phyloP scores from a whole-genome alignment of 2,888 invertebrate genomes.

The Nemurella pictetii region DNA sequence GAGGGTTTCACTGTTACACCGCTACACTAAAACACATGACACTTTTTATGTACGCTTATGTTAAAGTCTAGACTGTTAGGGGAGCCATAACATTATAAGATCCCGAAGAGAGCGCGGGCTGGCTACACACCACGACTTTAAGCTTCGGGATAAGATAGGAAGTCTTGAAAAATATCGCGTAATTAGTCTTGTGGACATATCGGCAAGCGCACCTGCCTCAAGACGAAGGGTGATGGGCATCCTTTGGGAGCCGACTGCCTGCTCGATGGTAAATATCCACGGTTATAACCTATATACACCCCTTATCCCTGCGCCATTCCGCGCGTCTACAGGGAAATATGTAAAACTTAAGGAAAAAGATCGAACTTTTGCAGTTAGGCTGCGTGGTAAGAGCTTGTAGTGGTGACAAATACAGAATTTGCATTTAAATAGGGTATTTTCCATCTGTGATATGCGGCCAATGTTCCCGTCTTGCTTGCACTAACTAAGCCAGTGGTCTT shows the following conservation, averaged over 20 bases:
- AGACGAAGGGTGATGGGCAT: slow-evolving; percentile 30
- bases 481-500: slow-evolving; percentile 38
- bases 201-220: slow-evolving; percentile 38
- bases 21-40: background rate
- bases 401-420: slow-evolving; percentile 54
- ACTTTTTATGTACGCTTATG: slow-evolving; percentile 11
- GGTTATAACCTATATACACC: slow-evolving; percentile 23
- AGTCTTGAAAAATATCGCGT: slow-evolving; percentile 40
- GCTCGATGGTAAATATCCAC: slow-evolving; percentile 12
- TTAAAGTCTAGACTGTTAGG: slow-evolving; percentile 23
- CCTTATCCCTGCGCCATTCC: slow-evolving; percentile 16
- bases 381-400: slow-evolving; percentile 23
- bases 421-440: slow-evolving; percentile 69
- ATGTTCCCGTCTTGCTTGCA: slow-evolving; percentile 50
- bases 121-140: background rate
- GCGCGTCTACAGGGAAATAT: slow-evolving; percentile 39
- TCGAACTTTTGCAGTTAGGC: slow-evolving; percentile 38
- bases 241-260: slow-evolving; percentile 15
- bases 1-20: slow-evolving; percentile 8
- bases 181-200: slow-evolving; percentile 41
- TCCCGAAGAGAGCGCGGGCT: background rate
- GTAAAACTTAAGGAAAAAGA: slow-evolving; percentile 41
- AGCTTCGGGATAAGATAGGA: slow-evolving; percentile 1
- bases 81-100: background rate
- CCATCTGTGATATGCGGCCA: slow-evolving; percentile 57